Percentiles rank a stretch among this genome's conserved stretches.
These are phyloP conservation scores for Tetramorium bicarinatum DNA, from an alignment of 2,888 invertebrate genomes.

Conservation along the genomic window DNA sequence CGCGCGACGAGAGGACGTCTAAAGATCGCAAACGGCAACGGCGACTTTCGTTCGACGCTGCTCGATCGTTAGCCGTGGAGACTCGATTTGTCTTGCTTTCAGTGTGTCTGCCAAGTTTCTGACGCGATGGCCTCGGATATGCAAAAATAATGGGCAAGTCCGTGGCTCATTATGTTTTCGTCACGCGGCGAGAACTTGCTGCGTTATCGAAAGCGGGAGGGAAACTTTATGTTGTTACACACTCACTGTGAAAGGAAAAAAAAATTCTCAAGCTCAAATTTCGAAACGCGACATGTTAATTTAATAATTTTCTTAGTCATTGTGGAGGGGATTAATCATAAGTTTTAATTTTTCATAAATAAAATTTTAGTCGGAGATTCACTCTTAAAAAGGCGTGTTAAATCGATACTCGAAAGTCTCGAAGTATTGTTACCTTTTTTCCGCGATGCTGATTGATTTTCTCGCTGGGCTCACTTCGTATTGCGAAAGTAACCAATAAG, in stretches of 20 bases:
- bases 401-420: too few relatives aligned
- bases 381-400: too few relatives aligned
- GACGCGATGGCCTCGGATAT: constrained; percentile 27
- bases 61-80: constrained; percentile 68
- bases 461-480: too few relatives aligned
- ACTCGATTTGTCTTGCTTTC: constrained; percentile 63
- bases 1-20: constrained; percentile 46
- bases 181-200: constrained; percentile 5
- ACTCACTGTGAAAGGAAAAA: not conserved
- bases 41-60: constrained; percentile 63
- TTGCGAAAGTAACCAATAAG: too few relatives aligned
- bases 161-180: constrained; percentile 26
- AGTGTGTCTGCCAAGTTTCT: constrained; percentile 56
- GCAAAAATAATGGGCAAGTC: constrained; percentile 43
- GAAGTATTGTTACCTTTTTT: too few relatives aligned
- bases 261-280: not conserved
- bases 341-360: not conserved
- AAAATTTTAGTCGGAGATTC: not conserved
- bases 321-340: not conserved
- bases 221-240: not conserved
- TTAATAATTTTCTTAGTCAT: not conserved
- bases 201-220: not conserved
- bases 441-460: too few relatives aligned
- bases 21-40: constrained; percentile 50
- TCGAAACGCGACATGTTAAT: not conserved